phyloP scores from a whole-genome alignment of 1,140 invertebrate genomes.

The Brachionus sp. region DNA sequence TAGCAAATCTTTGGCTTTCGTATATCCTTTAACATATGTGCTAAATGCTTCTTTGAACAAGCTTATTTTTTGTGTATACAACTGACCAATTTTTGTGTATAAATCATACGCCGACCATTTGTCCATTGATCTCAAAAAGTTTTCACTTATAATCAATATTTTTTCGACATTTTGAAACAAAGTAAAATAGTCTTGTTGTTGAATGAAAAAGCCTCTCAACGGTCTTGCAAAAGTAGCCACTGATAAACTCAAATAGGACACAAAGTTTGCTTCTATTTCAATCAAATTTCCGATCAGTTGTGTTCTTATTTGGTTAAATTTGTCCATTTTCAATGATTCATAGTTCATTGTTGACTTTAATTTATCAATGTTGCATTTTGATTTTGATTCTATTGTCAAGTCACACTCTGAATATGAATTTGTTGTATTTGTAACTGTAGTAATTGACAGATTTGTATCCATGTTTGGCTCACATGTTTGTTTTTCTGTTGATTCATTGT shows the following conservation, averaged over 20 bases:
- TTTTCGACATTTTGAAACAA: constrained; percentile 42
- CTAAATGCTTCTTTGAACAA: constrained; percentile 42
- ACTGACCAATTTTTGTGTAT: constrained; percentile 38
- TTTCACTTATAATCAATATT: constrained; percentile 33
- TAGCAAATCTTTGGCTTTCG: neutral
- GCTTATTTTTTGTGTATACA: constrained; percentile 41
- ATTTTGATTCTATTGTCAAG: neutral
- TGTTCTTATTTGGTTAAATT: constrained; percentile 11
- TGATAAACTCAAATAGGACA: neutral
- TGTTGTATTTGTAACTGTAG: neutral
- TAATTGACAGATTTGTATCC: neutral
- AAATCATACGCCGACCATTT: constrained; percentile 43
- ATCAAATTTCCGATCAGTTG: constrained; percentile 35
- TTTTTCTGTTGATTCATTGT: constrained; percentile 7
- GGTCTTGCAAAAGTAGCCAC: constrained; percentile 25
- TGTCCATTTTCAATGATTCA: constrained; percentile 27
- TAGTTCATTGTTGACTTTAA: constrained; percentile 15
- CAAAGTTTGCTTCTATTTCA: constrained; percentile 34
- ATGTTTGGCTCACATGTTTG: neutral
- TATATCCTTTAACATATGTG: constrained; percentile 28
- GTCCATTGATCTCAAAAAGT: constrained; percentile 42
- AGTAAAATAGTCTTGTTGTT: constrained; percentile 44
- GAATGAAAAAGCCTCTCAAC: constrained; percentile 33
- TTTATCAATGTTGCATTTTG: neutral
- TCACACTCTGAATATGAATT: constrained; percentile 30